Base-by-base conservation (phyloP, 2,797 vertebrate species). In the Fistularia tabacaria region DNA sequence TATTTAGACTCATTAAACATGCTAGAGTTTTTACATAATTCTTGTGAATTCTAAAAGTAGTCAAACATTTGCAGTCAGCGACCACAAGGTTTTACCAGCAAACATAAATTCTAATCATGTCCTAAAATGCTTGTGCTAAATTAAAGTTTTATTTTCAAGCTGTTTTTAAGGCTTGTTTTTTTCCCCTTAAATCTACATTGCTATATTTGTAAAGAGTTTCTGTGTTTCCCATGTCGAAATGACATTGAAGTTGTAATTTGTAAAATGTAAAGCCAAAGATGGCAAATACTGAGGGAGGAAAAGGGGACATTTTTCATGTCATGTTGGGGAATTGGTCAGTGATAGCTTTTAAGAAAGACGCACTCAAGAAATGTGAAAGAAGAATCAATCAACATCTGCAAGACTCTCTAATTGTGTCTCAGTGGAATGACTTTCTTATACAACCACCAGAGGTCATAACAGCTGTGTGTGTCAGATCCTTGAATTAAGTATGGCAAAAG, bases 371-470 rank as follows among this genome's bases (percentile, higher is more conserved):
- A 71, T 59, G 57, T 60, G 37, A 71, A 55, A 73, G 64, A 74
- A 74, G 59, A 79, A 71, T 59, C 49, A 70, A 58, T 53, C 46
- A 46, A 64, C 49, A 49, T 71, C 44, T 63, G 60, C 51, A 52
- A 56, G 52, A 55, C 62, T 69, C 62, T 69, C 51, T 77, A 77
- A 82, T 77, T 73, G 73, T 61, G 54, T 76, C 77, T 49, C 61
- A 3, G 9, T 49, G 62, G 79, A 69, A 46, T 54, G 36, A 52
- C 45, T 44, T 63, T 36, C 46, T 40, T 45, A 13, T 13, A 51
- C 68, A 56, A 38, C 66, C 71, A 85, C 48, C 46, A 80, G 74
- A 76, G 77, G 81, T 77, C 81, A 80, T 25, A 25, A 25, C 25
- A 25, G 25, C 25, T 25, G 25, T 25, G 25, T 25, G 25, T 25